Evolutionary conservation across 2,113 vertebrate genomes (phyloP), one percentile per base, ranked within the genome.

Genomic region (Ailurus styani): DNA sequence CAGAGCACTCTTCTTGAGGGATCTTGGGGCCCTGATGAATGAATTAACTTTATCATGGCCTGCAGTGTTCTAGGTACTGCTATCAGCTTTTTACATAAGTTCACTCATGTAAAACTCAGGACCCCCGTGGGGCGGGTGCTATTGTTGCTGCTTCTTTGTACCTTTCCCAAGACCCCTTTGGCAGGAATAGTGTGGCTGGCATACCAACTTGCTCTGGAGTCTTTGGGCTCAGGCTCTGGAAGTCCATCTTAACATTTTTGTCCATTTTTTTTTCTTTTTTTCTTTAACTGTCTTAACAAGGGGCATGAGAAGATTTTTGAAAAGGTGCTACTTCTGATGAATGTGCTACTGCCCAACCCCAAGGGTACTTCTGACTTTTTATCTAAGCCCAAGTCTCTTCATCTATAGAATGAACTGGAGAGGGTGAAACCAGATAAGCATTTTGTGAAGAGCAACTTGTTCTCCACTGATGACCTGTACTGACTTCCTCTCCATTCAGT

Each of bases 381-480:
- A 21, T 88, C 60, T 73, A 82, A 97, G 45, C 47, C 57, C 1
- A 6, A 29, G 18, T 81, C 34, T 88, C n/a, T 34, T 60, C 9
- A 7, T 83, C n/a, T 93, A 23, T 57, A 73, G 85, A 91, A 78
- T 78, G 31, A 97, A 83, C 37, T 29, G 2, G 11, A 70, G 7
- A 78, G 14, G 34, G 25, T 62, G 27, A 68, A 86, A 50, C 9
- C 66, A 31, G 90, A 18, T 64, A 47, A 37, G 31, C 12, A 23
- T 29, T 91, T 34, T n/a, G 6, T 54, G 60, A 72, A 95, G 40
- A 85, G 37, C 21, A 17, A 5, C 47, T 57, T 18, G 3, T 21
- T 73, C 72, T 23, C 15, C 15, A 2, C 7, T 29, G 18, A 23
- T n/a, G n/a, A 42, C 25, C 37, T 29, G 0, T 6, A 0, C 14